Evolutionary conservation across 2,797 vertebrate species (phyloP), one percentile per base, ranked within the genome.

Genomic region (Netta rufina): DNA sequence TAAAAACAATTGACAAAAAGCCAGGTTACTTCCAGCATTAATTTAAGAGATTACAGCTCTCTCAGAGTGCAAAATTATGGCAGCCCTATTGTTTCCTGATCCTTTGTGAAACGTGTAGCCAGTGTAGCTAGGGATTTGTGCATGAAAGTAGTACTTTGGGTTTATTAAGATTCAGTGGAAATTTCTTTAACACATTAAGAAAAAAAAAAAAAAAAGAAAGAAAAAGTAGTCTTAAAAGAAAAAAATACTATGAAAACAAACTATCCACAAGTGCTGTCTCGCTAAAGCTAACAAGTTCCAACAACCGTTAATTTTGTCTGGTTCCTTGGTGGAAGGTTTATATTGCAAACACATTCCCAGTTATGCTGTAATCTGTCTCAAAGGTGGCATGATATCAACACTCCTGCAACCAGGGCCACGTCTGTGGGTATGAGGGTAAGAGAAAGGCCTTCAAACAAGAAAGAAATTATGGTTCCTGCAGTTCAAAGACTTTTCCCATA

Each of bases 321-420:
- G 36, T 65, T 95, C 71, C 61, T 89, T 90, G 28, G 43, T 82
- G 43, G 51, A 78, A 81, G 75, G 39, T 93, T 97, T 96, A 78
- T 93, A 49, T 90, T 92, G 80, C 66, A 96, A 96, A 96, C 83
- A 92, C 74, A 47, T 91, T 87, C 41, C 71, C 72, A 77, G 74
- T 86, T 90, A 92, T 94, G 84, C 56, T 92, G 64, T 96, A 92
- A 96, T 95, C 47, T 67, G 71, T 95, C 77, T 93, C 92, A 88
- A 93, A 95, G 57, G 60, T 87, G 89, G 70, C 67, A 92, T 65
- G 66, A 76, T 93, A 93, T 77, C 78, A 93, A 81, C 67, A 82
- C 10, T 57, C 62, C n/a, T 0, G 14, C 78, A 95, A 36, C 47
- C 70, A 47, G 12, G 58, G 67, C 60, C 67, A 89, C 57, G 20